Base-by-base conservation (phyloP, 1,140 invertebrate species). In the Rhynchophorus ferrugineus region DNA sequence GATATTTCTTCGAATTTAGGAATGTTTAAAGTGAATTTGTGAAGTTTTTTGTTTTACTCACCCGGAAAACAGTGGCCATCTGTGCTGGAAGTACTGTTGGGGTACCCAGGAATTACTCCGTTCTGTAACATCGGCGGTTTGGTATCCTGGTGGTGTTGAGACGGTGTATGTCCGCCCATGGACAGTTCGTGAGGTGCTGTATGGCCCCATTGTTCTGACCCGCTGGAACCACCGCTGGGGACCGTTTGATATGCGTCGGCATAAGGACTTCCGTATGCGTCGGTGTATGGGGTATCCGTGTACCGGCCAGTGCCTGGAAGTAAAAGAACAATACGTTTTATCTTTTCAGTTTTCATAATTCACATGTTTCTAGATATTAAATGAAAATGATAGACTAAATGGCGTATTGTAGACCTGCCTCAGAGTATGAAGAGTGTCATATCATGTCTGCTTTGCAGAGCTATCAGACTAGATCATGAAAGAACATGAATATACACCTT, bases 161-260 rank as follows among this genome's bases (percentile, higher is more conserved):
- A 41, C 6, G 56, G 38, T 68, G 18, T 69, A 46, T 65, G 62
- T 56, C 77, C 72, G 9, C 58, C 59, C 45, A 60, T 54, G 11
- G 60, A 51, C 24, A 61, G 53, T 9, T 74, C 73, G 48, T 62
- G 59, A 38, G 52, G 56, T 18, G 45, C 44, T 3, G 45, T 55
- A 29, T 68, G 66, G 0, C 69, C 67, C 77, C 70, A 77, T 65
- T 70, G 72, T 59, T 71, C 75, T 46, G 67, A 62, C 59, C 75
- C 77, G 14, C 74, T 74, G 56, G 75, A 74, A n/a, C 76, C 78
- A 58, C 80, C 80, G 36, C 78, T 83, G 13, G 89, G 87, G 61
- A 92, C 90, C 50, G 85, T 84, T 71, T 89, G 87, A 69, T 89
- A 92, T 36, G 78, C 75, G 59, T 90, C 87, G 45, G 72, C 66